Conservation (phyloP, 2,113 vertebrate species). For the Petroica traversi region DNA sequence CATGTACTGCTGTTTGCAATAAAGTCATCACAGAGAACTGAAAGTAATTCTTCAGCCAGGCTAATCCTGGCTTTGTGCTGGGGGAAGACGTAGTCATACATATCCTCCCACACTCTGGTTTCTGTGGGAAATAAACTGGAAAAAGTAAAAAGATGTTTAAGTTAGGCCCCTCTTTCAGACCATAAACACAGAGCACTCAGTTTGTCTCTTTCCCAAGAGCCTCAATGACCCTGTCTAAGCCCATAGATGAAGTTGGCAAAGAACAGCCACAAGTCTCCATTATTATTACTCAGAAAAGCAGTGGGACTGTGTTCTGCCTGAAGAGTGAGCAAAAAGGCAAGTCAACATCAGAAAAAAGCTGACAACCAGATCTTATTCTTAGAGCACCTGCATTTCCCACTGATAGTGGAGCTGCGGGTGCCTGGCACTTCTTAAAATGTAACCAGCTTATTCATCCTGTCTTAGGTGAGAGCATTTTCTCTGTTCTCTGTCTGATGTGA, state of each 20-base stretch:
- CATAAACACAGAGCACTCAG: background rate
- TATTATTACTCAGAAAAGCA: background rate
- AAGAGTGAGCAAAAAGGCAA: background rate
- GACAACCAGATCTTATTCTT: background rate
- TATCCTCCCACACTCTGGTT: background rate
- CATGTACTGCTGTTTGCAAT: background rate
- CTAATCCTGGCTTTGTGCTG: background rate
- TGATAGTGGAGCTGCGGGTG: background rate
- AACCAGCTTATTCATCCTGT: background rate
- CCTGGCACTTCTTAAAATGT: slow-evolving; percentile 36
- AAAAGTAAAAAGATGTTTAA: background rate
- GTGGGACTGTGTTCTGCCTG: background rate
- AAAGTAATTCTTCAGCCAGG: background rate
- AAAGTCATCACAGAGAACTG: background rate
- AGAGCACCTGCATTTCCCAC: slow-evolving; percentile 41
- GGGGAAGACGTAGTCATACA: background rate
- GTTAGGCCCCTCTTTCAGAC: background rate
- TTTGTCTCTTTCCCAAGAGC: background rate
- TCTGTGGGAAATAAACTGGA: background rate
- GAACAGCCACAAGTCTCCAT: fast-evolving
- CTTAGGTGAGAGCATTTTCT: slow-evolving; percentile 4
- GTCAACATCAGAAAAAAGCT: background rate
- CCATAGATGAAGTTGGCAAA: background rate
- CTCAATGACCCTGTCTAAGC: background rate
- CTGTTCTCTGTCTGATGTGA: slow-evolving; percentile 7